phyloP scores from a whole-genome alignment of 2,113 vertebrate genomes.

The Globicephala melas region DNA sequence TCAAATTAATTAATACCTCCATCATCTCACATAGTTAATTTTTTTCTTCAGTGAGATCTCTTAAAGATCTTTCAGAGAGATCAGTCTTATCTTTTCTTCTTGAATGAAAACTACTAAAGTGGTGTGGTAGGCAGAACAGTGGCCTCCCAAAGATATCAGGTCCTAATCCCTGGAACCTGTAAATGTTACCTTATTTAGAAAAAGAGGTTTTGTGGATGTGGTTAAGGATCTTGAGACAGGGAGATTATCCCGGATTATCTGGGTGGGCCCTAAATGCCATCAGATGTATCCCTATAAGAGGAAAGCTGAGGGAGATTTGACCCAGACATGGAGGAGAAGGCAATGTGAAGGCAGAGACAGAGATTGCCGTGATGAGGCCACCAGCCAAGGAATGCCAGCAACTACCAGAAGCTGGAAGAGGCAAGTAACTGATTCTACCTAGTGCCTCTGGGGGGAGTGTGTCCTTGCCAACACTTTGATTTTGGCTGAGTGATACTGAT shows the following conservation, averaged over 20 bases:
- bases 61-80: not conserved
- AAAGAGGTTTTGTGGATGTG: not conserved
- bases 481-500: not conserved
- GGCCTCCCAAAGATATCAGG: not conserved
- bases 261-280: not conserved
- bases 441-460: not conserved
- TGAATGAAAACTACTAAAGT: not conserved
- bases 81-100: not conserved
- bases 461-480: not conserved
- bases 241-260: not conserved
- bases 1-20: not conserved
- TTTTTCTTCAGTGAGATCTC: conserved; percentile 31
- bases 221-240: not conserved
- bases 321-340: not conserved
- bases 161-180: not conserved
- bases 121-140: not conserved
- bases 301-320: not conserved
- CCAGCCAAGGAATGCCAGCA: not conserved
- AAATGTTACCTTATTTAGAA: not conserved
- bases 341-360: not conserved
- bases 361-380: not conserved
- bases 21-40: not conserved
- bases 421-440: not conserved
- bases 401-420: not conserved
- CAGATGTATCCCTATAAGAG: not conserved